A percentile compares a stretch with the other conserved stretches of the same genome.
Evolutionary conservation across 2,113 vertebrate species (phyloP).

Genomic region (Neolamprologus toae): DNA sequence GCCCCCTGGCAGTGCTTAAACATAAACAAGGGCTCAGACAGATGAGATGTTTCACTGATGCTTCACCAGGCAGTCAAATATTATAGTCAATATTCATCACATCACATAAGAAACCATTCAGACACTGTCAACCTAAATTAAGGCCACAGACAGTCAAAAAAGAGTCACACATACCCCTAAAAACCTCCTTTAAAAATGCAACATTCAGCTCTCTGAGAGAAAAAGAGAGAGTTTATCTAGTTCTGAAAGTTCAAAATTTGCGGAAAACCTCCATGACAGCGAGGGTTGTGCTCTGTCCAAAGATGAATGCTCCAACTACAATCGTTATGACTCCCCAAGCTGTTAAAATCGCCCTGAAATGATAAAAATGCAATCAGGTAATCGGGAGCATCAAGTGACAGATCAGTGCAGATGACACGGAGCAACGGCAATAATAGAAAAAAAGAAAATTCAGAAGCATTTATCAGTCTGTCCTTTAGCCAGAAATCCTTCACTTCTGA

Average conservation of each 20-base stretch:
- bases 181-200: not conserved
- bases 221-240: not conserved
- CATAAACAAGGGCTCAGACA: not conserved
- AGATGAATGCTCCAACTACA: conserved; percentile 81
- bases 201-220: not conserved
- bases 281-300: conserved; percentile 82
- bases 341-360: conserved; percentile 71
- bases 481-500: not conserved
- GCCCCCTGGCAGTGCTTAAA: conserved; percentile 29
- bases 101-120: not conserved
- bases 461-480: not conserved
- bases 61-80: not conserved
- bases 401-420: not conserved
- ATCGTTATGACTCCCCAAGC: conserved; percentile 78
- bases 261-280: conserved; percentile 75
- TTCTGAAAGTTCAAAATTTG: conserved; percentile 38
- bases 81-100: not conserved
- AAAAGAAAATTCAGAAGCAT: not conserved
- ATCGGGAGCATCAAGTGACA: not conserved
- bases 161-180: not conserved
- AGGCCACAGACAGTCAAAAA: not conserved
- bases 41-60: not conserved
- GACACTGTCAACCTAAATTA: not conserved
- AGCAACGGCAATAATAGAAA: not conserved
- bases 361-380: not conserved